Conservation (phyloP, 2,113 vertebrate genomes). For the Cololabis saira region DNA sequence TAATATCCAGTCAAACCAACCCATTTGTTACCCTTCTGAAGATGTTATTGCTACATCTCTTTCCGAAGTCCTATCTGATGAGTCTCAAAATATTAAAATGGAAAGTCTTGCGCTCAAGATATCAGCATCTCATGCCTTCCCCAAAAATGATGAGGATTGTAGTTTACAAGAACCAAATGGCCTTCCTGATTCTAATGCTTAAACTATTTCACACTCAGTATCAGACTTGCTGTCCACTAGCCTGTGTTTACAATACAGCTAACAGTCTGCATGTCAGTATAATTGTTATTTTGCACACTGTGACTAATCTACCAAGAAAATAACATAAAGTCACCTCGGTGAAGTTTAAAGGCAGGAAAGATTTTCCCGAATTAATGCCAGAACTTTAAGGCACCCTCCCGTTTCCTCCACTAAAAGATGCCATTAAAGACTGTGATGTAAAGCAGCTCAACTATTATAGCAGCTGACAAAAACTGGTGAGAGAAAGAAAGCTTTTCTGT, state of each 20-base stretch:
- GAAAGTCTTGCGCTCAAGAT: slow-evolving; percentile 14
- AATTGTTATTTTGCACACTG: not conserved
- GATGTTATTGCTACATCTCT: slow-evolving; percentile 12
- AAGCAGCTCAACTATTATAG: not conserved
- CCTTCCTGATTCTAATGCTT: slow-evolving; percentile 5
- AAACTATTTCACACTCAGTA: slow-evolving; percentile 2
- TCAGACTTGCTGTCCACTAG: not conserved
- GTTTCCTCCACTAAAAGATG: not conserved
- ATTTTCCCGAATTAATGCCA: not conserved
- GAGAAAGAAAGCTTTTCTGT: not conserved
- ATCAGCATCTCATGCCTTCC: not conserved
- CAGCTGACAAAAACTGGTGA: slow-evolving; percentile 5
- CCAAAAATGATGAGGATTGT: not conserved
- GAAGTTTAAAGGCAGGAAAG: not conserved
- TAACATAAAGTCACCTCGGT: not conserved
- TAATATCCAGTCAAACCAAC: slow-evolving; percentile 26
- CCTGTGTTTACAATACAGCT: not conserved
- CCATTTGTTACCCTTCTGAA: slow-evolving; percentile 3
- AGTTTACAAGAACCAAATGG: not conserved
- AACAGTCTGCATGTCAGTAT: not conserved
- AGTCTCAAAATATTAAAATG: slow-evolving; percentile 10
- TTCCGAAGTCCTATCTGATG: slow-evolving; percentile 13
- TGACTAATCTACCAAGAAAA: not conserved
- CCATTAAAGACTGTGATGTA: not conserved
- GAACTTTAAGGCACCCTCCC: not conserved